Evolutionary conservation across 2,113 vertebrate genomes (phyloP).

Genomic region (Muntiacus reevesi): DNA sequence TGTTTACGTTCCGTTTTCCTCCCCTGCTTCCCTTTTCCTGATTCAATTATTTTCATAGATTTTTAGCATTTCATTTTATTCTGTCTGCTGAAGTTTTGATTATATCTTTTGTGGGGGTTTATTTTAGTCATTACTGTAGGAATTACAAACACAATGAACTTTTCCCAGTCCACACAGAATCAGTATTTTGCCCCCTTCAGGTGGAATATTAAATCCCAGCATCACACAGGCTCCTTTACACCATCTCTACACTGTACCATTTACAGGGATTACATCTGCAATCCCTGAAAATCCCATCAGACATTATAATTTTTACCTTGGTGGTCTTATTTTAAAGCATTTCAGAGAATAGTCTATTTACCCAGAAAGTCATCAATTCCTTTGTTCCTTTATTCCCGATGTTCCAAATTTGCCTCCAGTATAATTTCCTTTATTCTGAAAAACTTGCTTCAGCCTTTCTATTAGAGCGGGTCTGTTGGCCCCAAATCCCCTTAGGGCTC

Average conservation of each 20-base stretch:
- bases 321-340: not conserved
- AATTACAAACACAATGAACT: not conserved
- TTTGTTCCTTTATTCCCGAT: too few relatives aligned
- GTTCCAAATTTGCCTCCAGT: not conserved
- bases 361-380: not conserved
- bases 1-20: not conserved
- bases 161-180: too few relatives aligned
- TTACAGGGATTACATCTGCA: rapidly evolving
- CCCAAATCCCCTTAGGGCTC: not conserved
- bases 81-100: not conserved
- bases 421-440: not conserved
- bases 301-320: not conserved
- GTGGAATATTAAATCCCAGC: rapidly evolving
- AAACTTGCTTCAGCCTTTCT: not conserved
- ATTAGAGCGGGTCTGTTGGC: not conserved
- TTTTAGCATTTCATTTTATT: not conserved
- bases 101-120: not conserved
- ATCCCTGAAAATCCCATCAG: not conserved
- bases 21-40: not conserved
- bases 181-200: not conserved
- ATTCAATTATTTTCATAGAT: not conserved
- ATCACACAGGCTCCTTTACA: rapidly evolving
- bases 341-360: not conserved
- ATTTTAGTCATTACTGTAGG: not conserved
- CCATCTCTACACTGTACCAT: rapidly evolving